Base-by-base conservation (phyloP, 2,797 vertebrate species). In the Ptychobarbus kaznakovi region DNA sequence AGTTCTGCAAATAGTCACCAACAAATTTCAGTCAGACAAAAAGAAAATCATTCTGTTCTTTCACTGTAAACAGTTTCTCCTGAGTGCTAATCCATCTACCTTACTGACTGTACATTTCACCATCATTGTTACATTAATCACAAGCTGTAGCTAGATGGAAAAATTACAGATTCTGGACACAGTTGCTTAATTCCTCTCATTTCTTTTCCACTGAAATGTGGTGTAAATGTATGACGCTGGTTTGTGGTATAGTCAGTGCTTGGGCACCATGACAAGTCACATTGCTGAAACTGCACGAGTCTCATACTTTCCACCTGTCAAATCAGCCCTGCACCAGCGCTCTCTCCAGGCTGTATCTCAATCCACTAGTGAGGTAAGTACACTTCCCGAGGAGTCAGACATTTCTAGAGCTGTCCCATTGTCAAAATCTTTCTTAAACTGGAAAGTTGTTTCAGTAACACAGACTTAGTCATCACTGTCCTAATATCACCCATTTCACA, bases 301-400 rank as follows among this genome's bases (percentile, higher is more conserved):
- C 44, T 86, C 73, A 82, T 81, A 82, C 51, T 87, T 85, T 88
- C 85, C 87, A 87, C 73, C 63, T 75, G 73, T 46, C n/a, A n/a
- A 68, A n/a, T 51, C 44, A 40, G 46, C 35, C 35, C 74, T 77
- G 32, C 20, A 3, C 16, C 5, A 15, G 35, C 18, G 13, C 73
- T 75, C 49, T 8, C 6, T n/a, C 51, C 38, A 58, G 75, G 75
- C 22, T 42, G 53, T 38, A 53, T 28, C 56, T 63, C 56, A 44
- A 11, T 63, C 56, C 38, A 0, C 22, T 44, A 42, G n/a, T 11
- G 22, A 76, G 12, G 10, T 13, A n/a, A 58, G 32, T 18, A 16
- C 32, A 58, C 51, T 40, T 63, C n/a, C 75, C n/a, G 22, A 56
- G 51, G 11, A 58, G 38, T 75, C 18, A 13, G 49, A 0, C 49